Evolutionary conservation across 1,140 invertebrate genomes (phyloP), one percentile per base, ranked within the genome.

Genomic region (Apis dorsata): DNA sequence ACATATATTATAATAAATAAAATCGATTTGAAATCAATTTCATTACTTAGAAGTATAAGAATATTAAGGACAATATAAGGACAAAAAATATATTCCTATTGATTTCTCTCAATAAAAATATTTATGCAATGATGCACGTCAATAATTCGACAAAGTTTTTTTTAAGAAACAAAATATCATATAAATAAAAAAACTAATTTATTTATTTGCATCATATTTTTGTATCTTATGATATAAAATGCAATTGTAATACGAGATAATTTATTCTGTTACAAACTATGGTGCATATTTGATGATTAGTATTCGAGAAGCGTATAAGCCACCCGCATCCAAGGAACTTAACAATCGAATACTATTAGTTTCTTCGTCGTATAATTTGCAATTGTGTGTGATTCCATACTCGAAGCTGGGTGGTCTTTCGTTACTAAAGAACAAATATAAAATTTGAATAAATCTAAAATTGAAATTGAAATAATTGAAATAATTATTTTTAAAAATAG

Each of bases 341-440:
- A 44, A 55, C 83, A 60, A 66, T 72, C 76, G 13, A 57, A 53
- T n/a, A 57, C 57, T 34, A 86, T 83, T 79, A 79, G 15, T 11
- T 65, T 28, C 17, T 49, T 68, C 68, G 83, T 76, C 73, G 75
- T 79, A 76, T 68, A 83, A 84, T 84, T 86, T 87, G 71, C 72
- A 62, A 34, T n/a, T 62, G 72, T 79, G 28, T 75, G 85, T 53
- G 24, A 83, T 63, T 84, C 55, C 57, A 86, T 84, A 68, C 55
- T 53, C 57, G 72, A 34, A 28, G 62, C 55, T 86, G 86, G 86
- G 86, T 87, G 86, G 86, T 86, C 86, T 60, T 55, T 79, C 19
- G 15, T 57, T 77, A 15, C 44, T 21, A n/a, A 19, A 15, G 15
- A 60, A 68, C 60, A 72, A 53, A 10, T 17, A 5, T 19, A 19